Evolutionary conservation across 92 coral and sea anemone genomes (phyloP).

Genomic region (Paragorgia papillata): DNA sequence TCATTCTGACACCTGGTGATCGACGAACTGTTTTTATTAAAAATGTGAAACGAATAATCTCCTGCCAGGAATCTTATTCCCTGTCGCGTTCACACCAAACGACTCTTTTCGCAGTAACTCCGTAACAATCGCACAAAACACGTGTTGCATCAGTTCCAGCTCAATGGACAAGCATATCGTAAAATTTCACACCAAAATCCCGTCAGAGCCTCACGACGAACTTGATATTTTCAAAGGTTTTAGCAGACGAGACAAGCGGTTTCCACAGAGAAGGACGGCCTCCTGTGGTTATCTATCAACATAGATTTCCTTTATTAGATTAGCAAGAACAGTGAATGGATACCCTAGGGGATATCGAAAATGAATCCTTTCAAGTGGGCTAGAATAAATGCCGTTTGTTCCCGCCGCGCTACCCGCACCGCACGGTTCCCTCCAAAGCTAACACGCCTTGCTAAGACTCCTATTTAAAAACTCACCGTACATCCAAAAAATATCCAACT

Average conservation of each 20-base stretch:
- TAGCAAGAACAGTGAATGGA: slow-evolving; percentile 38
- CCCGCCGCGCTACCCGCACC: slow-evolving; percentile 39
- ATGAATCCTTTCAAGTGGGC: slow-evolving; percentile 48
- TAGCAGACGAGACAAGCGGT: slow-evolving; percentile 28
- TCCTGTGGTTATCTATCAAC: slow-evolving; percentile 48
- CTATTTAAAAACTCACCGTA: too few relatives aligned
- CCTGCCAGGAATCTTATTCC: slow-evolving; percentile 30
- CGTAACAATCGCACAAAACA: too few relatives aligned
- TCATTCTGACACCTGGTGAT: slow-evolving; percentile 46
- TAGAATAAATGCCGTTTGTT: slow-evolving; percentile 37
- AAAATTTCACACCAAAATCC: too few relatives aligned
- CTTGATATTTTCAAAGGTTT: slow-evolving; percentile 1
- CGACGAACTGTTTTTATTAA: slow-evolving; percentile 47
- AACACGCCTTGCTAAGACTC: neutral
- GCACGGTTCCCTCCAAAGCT: slow-evolving; percentile 3
- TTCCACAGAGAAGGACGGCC: slow-evolving; percentile 37
- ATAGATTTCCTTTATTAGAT: slow-evolving; percentile 50
- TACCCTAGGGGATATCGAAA: slow-evolving; percentile 47
- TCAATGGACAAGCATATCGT: too few relatives aligned
- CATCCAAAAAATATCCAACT: too few relatives aligned
- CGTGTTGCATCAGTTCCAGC: too few relatives aligned
- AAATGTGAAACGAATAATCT: slow-evolving; percentile 38
- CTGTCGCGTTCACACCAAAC: slow-evolving; percentile 21
- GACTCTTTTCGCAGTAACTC: neutral
- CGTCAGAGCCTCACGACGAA: neutral